Conservation (phyloP, 2,113 vertebrate genomes). For the Gymnorhina tibicen region DNA sequence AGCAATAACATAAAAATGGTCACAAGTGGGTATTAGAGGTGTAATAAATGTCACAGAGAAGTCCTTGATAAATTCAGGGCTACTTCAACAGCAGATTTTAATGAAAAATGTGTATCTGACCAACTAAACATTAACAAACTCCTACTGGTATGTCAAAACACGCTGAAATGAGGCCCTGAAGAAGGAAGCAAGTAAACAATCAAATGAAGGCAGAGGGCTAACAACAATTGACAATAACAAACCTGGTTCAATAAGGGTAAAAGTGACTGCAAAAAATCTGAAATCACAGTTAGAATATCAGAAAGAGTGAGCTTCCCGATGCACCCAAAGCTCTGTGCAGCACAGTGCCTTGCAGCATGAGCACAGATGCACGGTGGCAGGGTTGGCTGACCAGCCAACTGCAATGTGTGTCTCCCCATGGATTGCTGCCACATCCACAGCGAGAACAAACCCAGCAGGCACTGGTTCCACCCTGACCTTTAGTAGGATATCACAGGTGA, state of each 20-base stretch:
- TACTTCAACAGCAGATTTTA: not conserved
- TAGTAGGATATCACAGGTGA: not conserved
- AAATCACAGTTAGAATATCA: not conserved
- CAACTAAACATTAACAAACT: not conserved
- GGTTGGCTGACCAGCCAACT: not conserved
- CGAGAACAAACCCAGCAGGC: not conserved
- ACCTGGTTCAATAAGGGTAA: not conserved
- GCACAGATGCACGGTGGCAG: not conserved
- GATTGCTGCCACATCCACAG: not conserved
- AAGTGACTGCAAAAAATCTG: not conserved
- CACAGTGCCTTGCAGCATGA: accelerated
- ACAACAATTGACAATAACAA: not conserved
- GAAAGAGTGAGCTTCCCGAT: not conserved
- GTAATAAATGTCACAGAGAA: not conserved
- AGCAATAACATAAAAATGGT: not conserved
- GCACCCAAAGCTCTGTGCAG: not conserved
- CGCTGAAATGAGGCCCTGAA: not conserved
- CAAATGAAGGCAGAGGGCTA: not conserved
- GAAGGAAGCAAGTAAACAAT: not conserved
- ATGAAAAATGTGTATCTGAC: not conserved
- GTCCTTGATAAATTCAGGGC: not conserved
- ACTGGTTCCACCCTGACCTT: too few relatives aligned
- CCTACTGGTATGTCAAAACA: not conserved
- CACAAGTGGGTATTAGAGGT: not conserved
- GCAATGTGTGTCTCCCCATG: not conserved